These are phyloP conservation scores for Drosophila kikkawai DNA, from an alignment of 1,140 invertebrate genomes.

Conservation along the genomic window DNA sequence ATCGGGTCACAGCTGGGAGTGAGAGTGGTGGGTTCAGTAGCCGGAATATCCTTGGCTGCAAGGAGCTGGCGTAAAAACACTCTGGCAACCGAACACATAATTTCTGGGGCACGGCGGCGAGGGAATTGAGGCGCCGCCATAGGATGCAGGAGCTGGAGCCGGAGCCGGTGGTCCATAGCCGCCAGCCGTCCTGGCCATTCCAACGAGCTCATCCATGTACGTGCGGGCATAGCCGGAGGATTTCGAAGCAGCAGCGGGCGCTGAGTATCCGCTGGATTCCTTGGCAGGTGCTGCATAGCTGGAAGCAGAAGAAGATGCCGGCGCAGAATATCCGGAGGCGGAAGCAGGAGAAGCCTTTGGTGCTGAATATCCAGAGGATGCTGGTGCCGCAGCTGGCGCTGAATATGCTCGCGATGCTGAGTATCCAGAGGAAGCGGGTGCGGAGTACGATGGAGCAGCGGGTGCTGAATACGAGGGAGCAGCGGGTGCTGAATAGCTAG, in stretches of 20 bases:
- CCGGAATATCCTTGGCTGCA: slow-evolving; percentile 46
- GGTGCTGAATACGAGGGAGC: slow-evolving; percentile 22
- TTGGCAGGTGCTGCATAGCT: slow-evolving; percentile 33
- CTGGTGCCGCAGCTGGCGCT: slow-evolving; percentile 41
- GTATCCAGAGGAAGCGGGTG: slow-evolving; percentile 21
- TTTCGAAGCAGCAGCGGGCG: slow-evolving; percentile 32
- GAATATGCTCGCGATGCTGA: slow-evolving; percentile 38
- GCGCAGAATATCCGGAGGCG: slow-evolving; percentile 21
- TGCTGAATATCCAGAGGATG: slow-evolving; percentile 33
- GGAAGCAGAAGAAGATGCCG: slow-evolving; percentile 13
- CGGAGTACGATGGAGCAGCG: slow-evolving; percentile 20
- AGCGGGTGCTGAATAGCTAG: slow-evolving; percentile 14
- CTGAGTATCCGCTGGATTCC: slow-evolving; percentile 36
- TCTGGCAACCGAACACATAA: slow-evolving; percentile 63
- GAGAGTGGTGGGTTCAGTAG: slow-evolving; percentile 27
- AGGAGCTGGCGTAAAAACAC: slow-evolving; percentile 56
- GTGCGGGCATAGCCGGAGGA: slow-evolving; percentile 49
- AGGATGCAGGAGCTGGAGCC: slow-evolving; percentile 18
- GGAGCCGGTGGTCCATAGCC: slow-evolving; percentile 24
- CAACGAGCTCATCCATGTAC: slow-evolving; percentile 40
- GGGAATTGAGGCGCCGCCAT: slow-evolving; percentile 43
- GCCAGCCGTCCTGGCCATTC: slow-evolving; percentile 21
- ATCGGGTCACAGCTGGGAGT: not conserved
- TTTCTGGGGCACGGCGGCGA: slow-evolving; percentile 59
- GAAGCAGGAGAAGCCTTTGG: slow-evolving; percentile 8